A percentile compares a stretch with the other conserved stretches of the same genome.
Evolutionary conservation across 2,797 vertebrate species (phyloP).

Genomic region (Eospalax fontanierii): DNA sequence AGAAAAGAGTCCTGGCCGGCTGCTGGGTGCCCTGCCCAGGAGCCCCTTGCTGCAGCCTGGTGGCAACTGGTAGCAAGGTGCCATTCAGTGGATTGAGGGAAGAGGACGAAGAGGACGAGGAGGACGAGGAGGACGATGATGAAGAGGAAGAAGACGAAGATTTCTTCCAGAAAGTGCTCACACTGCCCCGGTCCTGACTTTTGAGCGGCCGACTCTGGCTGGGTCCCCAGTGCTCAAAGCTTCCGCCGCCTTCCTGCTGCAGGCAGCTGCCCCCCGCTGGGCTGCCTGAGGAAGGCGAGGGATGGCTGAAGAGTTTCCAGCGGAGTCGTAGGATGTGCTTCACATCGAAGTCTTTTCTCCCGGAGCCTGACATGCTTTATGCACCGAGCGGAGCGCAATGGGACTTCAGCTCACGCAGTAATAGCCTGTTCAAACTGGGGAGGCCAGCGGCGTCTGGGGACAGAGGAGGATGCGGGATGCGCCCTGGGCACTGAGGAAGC

Average conservation of each 20-base stretch:
- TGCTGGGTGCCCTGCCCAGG: slow-evolving; percentile 82
- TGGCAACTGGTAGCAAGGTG: slow-evolving; percentile 86
- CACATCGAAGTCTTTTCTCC: slow-evolving; percentile 92
- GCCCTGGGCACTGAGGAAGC: background rate
- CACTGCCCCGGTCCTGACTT: slow-evolving; percentile 87
- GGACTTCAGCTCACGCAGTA: background rate
- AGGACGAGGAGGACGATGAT: slow-evolving; percentile 71
- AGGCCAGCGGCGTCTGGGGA: background rate
- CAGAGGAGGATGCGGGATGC: background rate
- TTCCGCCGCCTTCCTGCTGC: slow-evolving; percentile 85
- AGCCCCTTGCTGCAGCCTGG: slow-evolving; percentile 80
- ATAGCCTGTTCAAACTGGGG: background rate
- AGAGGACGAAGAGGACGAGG: slow-evolving; percentile 78
- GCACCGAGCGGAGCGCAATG: background rate
- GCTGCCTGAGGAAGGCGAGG: slow-evolving; percentile 82
- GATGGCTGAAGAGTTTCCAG: slow-evolving; percentile 92
- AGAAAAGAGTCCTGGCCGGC: slow-evolving; percentile 87
- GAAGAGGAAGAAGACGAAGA: slow-evolving; percentile 84
- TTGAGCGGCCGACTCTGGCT: slow-evolving; percentile 90
- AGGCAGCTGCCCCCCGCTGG: slow-evolving; percentile 86
- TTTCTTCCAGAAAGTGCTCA: slow-evolving; percentile 90
- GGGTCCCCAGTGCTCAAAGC: slow-evolving; percentile 91
- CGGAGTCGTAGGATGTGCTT: slow-evolving; percentile 92
- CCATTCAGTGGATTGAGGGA: slow-evolving; percentile 85
- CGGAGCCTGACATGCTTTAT: slow-evolving; percentile 89